Base-by-base conservation (phyloP, 2,113 vertebrate species). In the Oryzias woworae region DNA sequence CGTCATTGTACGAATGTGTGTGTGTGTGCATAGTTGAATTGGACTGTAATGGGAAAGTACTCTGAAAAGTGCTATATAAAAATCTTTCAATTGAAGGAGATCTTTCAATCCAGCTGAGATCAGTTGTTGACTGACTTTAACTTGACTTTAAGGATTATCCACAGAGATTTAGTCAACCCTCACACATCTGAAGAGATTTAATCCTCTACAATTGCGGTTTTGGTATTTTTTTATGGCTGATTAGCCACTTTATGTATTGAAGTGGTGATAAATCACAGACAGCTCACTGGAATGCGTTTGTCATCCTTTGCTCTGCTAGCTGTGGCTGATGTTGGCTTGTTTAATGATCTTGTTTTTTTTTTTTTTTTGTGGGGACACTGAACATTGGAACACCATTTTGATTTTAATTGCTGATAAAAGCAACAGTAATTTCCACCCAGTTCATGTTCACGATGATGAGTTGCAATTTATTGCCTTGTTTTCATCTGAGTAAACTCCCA, bases 301-400 rank as follows among this genome's bases (percentile, higher is more conserved):
- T 68, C 83, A 71, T 68, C 68, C 77, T 72, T 73, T 80, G 79
- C 81, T 80, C 71, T 44, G 71, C 76, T 80, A 71, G 69, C 71
- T 77, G 65, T 67, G 43, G 53, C 73, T 75, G 75, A 76, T 60
- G 78, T 60, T 79, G 64, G 5, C 65, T 67, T 71, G 65, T 79
- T 82, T 78, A 78, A 82, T 84, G 66, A 78, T 72, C 56, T 71
- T 74, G 71, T 74, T 84, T 23, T 84, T 82, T 78, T 53, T 65
- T 36, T 10, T 28, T 28, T 65, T 36, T 12, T 12, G 36, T 20
- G 62, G 84, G 44, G 56, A 67, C 71, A 62, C 50, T 66, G 71
- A 84, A 77, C 69, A 73, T 80, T 63, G 62, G 52, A 60, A 56
- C 72, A 69, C 66, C 62, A 43, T 76, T 85, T 81, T 77, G 71